A percentile compares a stretch with the other conserved stretches of the same genome.
Conservation (phyloP, 2,113 vertebrate genomes). For the Myotis lucifugus region DNA sequence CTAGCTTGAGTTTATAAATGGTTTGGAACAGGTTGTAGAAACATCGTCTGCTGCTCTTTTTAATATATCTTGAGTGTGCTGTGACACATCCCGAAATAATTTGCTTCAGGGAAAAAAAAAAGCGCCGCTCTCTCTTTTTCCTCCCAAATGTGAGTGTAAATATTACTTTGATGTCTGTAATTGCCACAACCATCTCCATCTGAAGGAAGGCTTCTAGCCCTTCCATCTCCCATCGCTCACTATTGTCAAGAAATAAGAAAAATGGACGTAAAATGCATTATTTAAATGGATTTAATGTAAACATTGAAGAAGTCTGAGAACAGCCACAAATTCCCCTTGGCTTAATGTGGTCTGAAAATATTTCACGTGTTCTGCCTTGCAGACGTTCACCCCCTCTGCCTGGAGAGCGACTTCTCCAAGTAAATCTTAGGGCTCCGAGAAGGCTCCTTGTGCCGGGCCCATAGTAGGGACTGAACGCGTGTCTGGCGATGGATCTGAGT, state of each 20-base stretch:
- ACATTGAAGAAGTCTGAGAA: constrained; percentile 60
- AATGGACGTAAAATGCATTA: constrained; percentile 64
- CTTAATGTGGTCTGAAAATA: constrained; percentile 50
- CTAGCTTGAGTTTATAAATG: constrained; percentile 70
- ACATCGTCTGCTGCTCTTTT: constrained; percentile 73
- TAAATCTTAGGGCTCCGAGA: too few relatives aligned
- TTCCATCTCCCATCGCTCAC: constrained; percentile 55
- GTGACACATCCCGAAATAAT: constrained; percentile 75
- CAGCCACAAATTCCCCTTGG: constrained; percentile 40
- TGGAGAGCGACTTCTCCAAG: neutral
- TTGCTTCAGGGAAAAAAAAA: constrained; percentile 50
- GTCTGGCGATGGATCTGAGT: rapidly evolving
- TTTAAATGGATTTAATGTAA: constrained; percentile 72
- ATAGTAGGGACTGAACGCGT: neutral
- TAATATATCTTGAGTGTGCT: constrained; percentile 73
- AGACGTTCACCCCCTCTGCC: neutral
- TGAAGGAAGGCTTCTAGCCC: constrained; percentile 47
- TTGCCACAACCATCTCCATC: constrained; percentile 44
- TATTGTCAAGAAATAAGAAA: constrained; percentile 66
- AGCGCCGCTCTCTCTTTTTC: neutral
- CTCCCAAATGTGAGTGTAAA: constrained; percentile 63
- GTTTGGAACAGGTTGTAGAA: constrained; percentile 67
- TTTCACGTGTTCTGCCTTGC: neutral
- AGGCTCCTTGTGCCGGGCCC: rapidly evolving
- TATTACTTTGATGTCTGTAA: constrained; percentile 73